These are phyloP conservation scores for Phylloscopus trochilus DNA, from an alignment of 2,113 vertebrate genomes.

Conservation along the genomic window DNA sequence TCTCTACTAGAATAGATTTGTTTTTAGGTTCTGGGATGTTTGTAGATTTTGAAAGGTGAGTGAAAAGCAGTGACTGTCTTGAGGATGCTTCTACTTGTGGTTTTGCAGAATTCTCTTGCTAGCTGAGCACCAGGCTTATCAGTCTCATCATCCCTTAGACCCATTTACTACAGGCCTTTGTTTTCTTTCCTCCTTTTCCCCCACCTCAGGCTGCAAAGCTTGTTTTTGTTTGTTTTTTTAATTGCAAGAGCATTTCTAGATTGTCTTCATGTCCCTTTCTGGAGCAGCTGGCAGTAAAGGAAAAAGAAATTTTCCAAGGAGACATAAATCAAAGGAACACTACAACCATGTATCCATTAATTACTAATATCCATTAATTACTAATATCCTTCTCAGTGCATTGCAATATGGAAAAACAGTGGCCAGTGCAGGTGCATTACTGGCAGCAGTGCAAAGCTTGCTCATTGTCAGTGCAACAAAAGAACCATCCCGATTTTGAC, in stretches of 20 bases:
- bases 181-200: not conserved
- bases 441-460: not conserved
- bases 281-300: not conserved
- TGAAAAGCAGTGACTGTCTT: not conserved
- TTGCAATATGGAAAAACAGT: not conserved
- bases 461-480: not conserved
- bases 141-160: not conserved
- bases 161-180: not conserved
- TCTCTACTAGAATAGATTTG: not conserved
- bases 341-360: not conserved
- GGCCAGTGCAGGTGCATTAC: not conserved
- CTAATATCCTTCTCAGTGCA: not conserved
- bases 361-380: not conserved
- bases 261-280: not conserved
- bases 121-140: not conserved
- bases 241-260: not conserved
- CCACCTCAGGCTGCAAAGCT: not conserved
- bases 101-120: not conserved
- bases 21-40: not conserved
- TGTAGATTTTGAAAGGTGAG: not conserved
- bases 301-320: not conserved
- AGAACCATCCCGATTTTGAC: not conserved
- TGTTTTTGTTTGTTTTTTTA: not conserved
- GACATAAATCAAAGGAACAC: not conserved
- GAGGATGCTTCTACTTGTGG: not conserved